Base-by-base conservation (phyloP, 1,140 invertebrate genomes). In the Diachasma alloeum region DNA sequence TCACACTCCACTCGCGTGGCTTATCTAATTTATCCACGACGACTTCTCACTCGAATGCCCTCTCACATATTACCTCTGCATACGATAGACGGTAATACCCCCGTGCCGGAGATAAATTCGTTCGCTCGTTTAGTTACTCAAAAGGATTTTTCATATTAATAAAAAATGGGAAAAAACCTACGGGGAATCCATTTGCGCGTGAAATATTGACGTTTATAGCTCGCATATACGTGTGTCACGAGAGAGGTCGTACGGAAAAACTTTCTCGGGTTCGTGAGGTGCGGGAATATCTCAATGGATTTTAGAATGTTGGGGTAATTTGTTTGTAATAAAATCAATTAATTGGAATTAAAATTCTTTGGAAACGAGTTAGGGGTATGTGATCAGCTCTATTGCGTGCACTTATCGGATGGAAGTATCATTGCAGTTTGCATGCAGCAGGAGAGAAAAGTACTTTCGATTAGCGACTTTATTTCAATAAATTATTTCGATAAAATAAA, bases 1-100 rank as follows among this genome's bases (percentile, higher is more conserved):
- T 84, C 85, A 87, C 87, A 87, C 84, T 87, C 85, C 37, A 72
- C 75, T 85, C 83, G 75, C 81, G 80, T 82, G 72, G 82, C 84
- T 84, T 82, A 81, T 84, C 83, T 85, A 84, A 84, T 84, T 83
- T 81, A 84, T 82, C 82, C 82, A 79, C 81, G 82, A 81, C 77
- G 75, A 59, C 26, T 68, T 56, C 69, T 63, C 67, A 39, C 69
- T 63, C 67, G 26, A 74, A 46, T 69, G 74, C 73, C 74, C 46
- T 70, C 66, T 44, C 69, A 22, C 19, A 53, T 46, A 69, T 59
- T 19, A 44, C 37, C 63, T 56, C 3, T 44, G 59, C 11, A 26
- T 31, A 73, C 31, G 59, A 76, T 76, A 56, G 75, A 76, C 53
- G 68, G 75, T 17, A 71, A 76, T 76, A 63, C 70, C 31, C 6